Evolutionary conservation across 1,140 invertebrate genomes (phyloP).

Genomic region (Meloidogyne exigua): DNA sequence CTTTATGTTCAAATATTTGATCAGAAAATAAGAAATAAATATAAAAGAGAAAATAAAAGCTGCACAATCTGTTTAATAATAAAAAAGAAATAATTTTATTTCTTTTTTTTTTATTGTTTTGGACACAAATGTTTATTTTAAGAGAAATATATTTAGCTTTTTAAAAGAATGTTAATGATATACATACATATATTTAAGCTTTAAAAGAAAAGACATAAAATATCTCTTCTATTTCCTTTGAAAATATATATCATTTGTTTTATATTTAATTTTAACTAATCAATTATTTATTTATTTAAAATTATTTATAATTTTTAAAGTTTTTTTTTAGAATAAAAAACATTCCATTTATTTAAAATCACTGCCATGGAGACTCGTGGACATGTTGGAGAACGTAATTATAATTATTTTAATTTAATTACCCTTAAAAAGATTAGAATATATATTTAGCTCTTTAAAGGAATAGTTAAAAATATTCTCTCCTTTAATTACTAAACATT

Average conservation of each 20-base stretch:
- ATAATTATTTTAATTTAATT: not conserved
- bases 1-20: not conserved
- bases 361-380: slow-evolving; percentile 36
- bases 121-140: not conserved
- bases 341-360: slow-evolving; percentile 36
- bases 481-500: too few species aligned
- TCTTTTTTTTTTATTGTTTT: not conserved
- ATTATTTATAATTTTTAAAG: too few species aligned
- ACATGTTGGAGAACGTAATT: slow-evolving; percentile 50
- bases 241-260: too few species aligned
- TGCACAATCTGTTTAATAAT: not conserved
- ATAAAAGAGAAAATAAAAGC: not conserved
- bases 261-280: too few species aligned
- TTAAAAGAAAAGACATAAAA: too few species aligned
- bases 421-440: too few species aligned
- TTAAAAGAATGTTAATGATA: too few species aligned
- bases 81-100: not conserved
- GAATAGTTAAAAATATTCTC: too few species aligned
- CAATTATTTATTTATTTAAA: not conserved
- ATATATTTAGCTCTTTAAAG: too few species aligned
- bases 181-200: too few species aligned
- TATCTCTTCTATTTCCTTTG: too few species aligned
- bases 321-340: slow-evolving; percentile 6
- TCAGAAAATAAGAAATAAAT: not conserved
- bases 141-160: too few species aligned